Percentiles rank a stretch among this genome's conserved stretches.
Conservation (phyloP, 1,140 invertebrate species). For the Maconellicoccus hirsutus region DNA sequence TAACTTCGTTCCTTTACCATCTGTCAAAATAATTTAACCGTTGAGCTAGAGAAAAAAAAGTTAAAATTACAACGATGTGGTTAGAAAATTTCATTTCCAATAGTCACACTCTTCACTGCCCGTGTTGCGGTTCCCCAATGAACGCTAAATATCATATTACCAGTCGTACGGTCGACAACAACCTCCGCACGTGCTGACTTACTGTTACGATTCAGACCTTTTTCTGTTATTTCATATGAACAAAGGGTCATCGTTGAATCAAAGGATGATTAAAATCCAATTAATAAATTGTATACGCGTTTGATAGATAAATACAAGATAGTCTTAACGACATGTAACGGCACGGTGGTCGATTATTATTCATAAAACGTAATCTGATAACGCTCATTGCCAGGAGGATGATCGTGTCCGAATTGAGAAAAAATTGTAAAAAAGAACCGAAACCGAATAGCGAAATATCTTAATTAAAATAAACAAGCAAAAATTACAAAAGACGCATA, state of each 20-base stretch:
- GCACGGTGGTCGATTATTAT: too few relatives aligned
- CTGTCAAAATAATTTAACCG: not conserved
- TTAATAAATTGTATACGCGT: not conserved
- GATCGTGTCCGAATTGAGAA: too few relatives aligned
- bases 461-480: too few relatives aligned
- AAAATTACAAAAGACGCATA: too few relatives aligned
- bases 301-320: not conserved
- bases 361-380: too few relatives aligned
- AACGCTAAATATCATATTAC: not conserved
- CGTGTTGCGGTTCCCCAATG: not conserved
- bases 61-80: not conserved
- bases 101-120: not conserved
- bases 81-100: conserved; percentile 1
- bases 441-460: too few relatives aligned
- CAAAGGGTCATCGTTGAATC: not conserved
- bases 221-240: not conserved
- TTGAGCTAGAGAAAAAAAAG: not conserved
- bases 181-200: conserved; percentile 6
- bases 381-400: too few relatives aligned
- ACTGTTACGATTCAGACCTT: not conserved
- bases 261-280: not conserved
- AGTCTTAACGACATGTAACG: too few relatives aligned
- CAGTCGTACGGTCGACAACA: not conserved
- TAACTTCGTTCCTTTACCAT: not conserved
- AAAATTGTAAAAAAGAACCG: too few relatives aligned